Evolutionary conservation across 2,888 invertebrate genomes (phyloP).

Genomic region (Neuroscelio doddi): DNA sequence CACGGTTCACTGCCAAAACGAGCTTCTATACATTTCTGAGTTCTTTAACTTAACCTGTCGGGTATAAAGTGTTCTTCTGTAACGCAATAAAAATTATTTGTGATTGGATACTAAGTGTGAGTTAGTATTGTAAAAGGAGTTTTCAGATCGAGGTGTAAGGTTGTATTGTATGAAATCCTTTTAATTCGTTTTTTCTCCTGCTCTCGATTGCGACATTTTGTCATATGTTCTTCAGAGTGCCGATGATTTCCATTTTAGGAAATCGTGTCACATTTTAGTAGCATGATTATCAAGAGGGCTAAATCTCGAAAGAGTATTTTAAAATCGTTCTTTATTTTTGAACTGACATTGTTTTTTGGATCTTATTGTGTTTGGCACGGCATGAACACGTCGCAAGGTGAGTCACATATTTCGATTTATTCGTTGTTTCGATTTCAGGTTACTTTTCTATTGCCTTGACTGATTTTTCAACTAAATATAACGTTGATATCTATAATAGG

Average conservation of each 20-base stretch:
- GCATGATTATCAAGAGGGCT: conserved; percentile 80
- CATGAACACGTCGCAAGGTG: conserved; percentile 82
- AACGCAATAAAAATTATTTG: too few species aligned
- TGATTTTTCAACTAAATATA: too few species aligned
- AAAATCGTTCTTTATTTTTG: conserved; percentile 75
- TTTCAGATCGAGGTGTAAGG: too few species aligned
- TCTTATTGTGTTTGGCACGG: conserved; percentile 80
- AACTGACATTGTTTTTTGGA: conserved; percentile 76
- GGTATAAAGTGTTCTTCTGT: too few species aligned
- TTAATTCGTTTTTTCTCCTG: conserved; percentile 13
- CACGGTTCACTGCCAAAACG: too few species aligned
- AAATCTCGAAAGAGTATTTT: conserved; percentile 73
- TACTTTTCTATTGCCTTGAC: conserved; percentile 23
- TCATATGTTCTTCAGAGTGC: conserved; percentile 53
- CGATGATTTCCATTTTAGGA: conserved; percentile 70
- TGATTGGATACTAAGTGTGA: too few species aligned
- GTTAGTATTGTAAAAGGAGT: too few species aligned
- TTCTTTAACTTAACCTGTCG: too few species aligned
- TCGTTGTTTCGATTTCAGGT: conserved; percentile 46
- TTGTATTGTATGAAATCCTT: not conserved
- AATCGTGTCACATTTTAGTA: conserved; percentile 53
- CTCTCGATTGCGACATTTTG: conserved; percentile 46
- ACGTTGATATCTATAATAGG: too few species aligned
- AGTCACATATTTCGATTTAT: conserved; percentile 53
- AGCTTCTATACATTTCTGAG: too few species aligned